Evolutionary conservation across 2,888 invertebrate genomes (phyloP), one percentile per base, ranked within the genome.

Genomic region (Atethmia centrago): DNA sequence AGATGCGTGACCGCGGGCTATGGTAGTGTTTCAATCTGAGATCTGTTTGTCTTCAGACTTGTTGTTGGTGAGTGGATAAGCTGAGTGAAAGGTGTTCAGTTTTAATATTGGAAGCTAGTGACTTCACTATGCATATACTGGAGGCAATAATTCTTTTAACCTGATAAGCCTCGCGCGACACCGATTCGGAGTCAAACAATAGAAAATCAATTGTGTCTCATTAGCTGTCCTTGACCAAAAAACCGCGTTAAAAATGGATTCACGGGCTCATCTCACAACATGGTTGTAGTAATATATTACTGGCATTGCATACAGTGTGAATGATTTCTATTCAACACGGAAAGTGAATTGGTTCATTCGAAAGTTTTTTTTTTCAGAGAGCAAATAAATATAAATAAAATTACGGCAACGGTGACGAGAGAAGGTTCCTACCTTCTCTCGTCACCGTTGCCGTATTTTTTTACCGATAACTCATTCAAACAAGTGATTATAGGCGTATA

Each of bases 11-110:
- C 79, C 79, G 65, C 69, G 51, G 56, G 64, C 47, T 67, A 47
- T 61, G 67, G 40, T 28, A 47, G 31, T 47, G 56, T 66, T 47
- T 55, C 62, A 71, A 77, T 77, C 25, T 67, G 28, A 51, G 25
- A 64, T 71, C 14, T 71, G 80, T 80, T 80, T 80, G 59, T 80
- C 12, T 62, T 61, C 14, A 55, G 7, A 42, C 28, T 19, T 66
- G 19, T 70, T 42, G n/a, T 55, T 65, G 19, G 28, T 16, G 31
- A 31, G 64, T 16, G 36, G 42, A 36, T 64, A 8, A 62, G 45
- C 25, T 53, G 25, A 40, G 49, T 42, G 31, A n/a, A 31, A 21
- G 14, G 28, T 67, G 16, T 28, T 45, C 8, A 5, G 16, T 5
- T 28, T 3, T 16, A 67, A 45, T 25, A 3, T n/a, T 19, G 21